A percentile compares a stretch with the other conserved stretches of the same genome.
phyloP scores from a whole-genome alignment of 2,797 vertebrate species.

The Labroides dimidiatus region DNA sequence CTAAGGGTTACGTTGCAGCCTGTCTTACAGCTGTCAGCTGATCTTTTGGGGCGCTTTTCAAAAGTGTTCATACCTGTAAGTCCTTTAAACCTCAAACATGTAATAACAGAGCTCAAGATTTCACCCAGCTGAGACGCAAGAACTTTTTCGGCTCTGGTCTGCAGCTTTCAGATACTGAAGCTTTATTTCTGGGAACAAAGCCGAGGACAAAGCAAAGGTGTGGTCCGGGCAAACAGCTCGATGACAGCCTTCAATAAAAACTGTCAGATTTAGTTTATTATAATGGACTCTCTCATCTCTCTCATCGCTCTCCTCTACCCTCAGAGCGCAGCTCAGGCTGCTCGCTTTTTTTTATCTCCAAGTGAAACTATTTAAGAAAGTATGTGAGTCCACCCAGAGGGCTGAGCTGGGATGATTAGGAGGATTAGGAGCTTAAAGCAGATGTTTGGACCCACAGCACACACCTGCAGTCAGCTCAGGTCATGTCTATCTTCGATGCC shows the following conservation, averaged over 20 bases:
- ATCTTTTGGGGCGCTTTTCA: neutral
- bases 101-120: neutral
- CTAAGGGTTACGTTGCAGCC: neutral
- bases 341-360: slow-evolving; percentile 19
- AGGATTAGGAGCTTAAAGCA: slow-evolving; percentile 48
- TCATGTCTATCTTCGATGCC: slow-evolving; percentile 14
- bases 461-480: slow-evolving; percentile 54
- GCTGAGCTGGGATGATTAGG: slow-evolving; percentile 18
- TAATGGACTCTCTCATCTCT: neutral
- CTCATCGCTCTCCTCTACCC: neutral
- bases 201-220: neutral
- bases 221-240: neutral
- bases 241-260: slow-evolving; percentile 6
- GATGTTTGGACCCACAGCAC: slow-evolving; percentile 47
- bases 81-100: neutral
- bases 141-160: neutral
- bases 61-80: neutral
- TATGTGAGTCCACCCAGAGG: slow-evolving; percentile 35
- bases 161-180: neutral
- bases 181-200: neutral
- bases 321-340: neutral
- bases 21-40: neutral
- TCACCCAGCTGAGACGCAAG: neutral
- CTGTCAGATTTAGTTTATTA: neutral
- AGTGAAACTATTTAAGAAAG: slow-evolving; percentile 44